Evolutionary conservation across 1,140 invertebrate species (phyloP).

Genomic region (Samia ricini): DNA sequence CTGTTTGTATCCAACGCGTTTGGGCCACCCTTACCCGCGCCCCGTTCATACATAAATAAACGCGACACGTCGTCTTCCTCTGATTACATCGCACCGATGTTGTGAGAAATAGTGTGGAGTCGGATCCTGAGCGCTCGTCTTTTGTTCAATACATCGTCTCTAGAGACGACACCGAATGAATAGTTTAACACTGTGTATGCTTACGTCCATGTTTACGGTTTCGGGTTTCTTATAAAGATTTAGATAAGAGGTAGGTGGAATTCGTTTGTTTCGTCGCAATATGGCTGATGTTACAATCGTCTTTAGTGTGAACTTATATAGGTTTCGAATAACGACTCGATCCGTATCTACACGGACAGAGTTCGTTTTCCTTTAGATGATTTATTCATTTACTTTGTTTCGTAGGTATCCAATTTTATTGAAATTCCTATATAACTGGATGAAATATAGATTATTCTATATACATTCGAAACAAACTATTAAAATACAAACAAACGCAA

Average conservation of each 20-base stretch:
- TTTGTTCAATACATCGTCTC: constrained; percentile 75
- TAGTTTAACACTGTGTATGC: constrained; percentile 72
- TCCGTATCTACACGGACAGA: constrained; percentile 32
- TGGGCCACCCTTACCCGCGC: constrained; percentile 70
- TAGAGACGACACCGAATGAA: constrained; percentile 69
- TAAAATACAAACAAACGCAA: neutral
- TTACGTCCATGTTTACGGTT: constrained; percentile 71
- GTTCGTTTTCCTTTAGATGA: neutral
- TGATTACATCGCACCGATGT: constrained; percentile 77
- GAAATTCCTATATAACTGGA: neutral
- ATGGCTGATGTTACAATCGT: constrained; percentile 71
- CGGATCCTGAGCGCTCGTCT: constrained; percentile 71
- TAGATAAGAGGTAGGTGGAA: constrained; percentile 62
- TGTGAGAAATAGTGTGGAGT: constrained; percentile 76
- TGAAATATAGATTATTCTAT: neutral
- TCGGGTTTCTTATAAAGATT: constrained; percentile 74
- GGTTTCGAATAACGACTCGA: constrained; percentile 41
- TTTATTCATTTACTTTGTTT: neutral
- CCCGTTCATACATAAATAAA: constrained; percentile 76
- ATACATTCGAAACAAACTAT: neutral
- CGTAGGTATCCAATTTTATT: neutral
- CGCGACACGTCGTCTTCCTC: constrained; percentile 76
- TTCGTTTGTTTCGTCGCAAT: constrained; percentile 72
- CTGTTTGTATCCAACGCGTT: constrained; percentile 71
- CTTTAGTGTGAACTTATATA: constrained; percentile 53